Evolutionary conservation across 2,113 vertebrate species (phyloP).

Genomic region (Boulengeromyrus knoepffleri): DNA sequence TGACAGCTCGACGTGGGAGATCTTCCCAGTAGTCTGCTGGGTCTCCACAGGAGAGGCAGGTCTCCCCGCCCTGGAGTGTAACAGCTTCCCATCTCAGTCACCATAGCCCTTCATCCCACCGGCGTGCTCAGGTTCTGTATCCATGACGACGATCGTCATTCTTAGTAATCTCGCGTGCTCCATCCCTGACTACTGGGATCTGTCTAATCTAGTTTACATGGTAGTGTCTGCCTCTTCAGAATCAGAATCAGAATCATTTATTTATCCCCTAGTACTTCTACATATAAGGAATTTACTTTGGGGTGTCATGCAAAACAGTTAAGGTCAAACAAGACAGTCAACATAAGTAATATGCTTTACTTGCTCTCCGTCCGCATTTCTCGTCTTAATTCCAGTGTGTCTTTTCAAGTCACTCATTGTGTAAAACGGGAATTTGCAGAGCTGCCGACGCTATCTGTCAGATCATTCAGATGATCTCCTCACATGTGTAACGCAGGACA

Average conservation of each 20-base stretch:
- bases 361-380: neutral
- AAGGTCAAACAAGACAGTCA: neutral
- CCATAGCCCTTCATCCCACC: neutral
- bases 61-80: neutral
- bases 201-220: neutral
- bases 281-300: neutral
- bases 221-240: neutral
- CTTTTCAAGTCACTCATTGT: neutral
- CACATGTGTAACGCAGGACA: neutral
- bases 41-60: neutral
- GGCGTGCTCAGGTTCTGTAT: neutral
- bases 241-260: neutral
- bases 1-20: neutral
- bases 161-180: neutral
- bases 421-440: neutral
- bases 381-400: neutral
- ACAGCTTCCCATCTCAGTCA: neutral
- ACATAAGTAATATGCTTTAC: neutral
- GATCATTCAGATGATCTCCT: neutral
- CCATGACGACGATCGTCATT: neutral
- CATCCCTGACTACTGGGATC: neutral
- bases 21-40: neutral
- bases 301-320: neutral
- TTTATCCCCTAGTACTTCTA: neutral
- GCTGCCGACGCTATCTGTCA: neutral